A percentile compares a stretch with the other conserved stretches of the same genome.
These are phyloP conservation scores for Crambe crambe DNA, from an alignment of 37 sponge, comb jelly and placozoan genomes.

Conservation along the genomic window DNA sequence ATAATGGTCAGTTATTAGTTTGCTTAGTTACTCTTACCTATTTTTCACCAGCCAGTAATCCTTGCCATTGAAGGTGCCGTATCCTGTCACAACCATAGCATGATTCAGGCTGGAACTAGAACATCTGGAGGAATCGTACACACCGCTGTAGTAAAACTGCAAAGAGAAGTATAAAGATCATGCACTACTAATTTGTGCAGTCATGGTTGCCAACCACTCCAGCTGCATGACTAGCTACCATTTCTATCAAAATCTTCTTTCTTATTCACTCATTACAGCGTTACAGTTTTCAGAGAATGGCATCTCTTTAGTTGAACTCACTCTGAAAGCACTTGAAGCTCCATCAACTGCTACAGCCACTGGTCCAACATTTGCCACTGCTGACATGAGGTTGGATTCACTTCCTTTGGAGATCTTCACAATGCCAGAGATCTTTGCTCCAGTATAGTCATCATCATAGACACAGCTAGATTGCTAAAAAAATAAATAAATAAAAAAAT, in stretches of 20 bases:
- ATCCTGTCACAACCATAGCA: conserved; percentile 58
- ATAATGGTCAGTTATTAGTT: too few species aligned
- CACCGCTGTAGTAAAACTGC: conserved; percentile 57
- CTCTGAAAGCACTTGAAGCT: conserved; percentile 70
- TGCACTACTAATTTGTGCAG: not conserved
- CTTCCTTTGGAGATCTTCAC: conserved; percentile 45
- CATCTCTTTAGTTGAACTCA: conserved; percentile 7
- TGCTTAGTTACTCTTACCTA: conserved; percentile 22
- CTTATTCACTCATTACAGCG: too few species aligned
- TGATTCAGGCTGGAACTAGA: conserved; percentile 48
- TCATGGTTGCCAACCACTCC: not conserved
- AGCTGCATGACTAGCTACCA: not conserved
- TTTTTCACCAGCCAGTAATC: conserved; percentile 69
- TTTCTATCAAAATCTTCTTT: not conserved
- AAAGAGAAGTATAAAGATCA: not conserved
- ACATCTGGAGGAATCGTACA: conserved; percentile 58
- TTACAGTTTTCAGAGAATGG: too few species aligned
- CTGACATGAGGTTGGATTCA: conserved; percentile 64
- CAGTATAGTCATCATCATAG: conserved; percentile 44
- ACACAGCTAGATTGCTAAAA: conserved; percentile 65
- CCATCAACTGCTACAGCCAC: conserved; percentile 90
- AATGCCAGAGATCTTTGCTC: conserved; percentile 64
- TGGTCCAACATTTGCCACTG: conserved; percentile 90
- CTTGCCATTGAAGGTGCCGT: conserved; percentile 33
- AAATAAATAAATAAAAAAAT: not conserved